A percentile compares a stretch with the other conserved stretches of the same genome.
These are phyloP conservation scores for Aethina tumida DNA, from an alignment of 1,140 invertebrate species.

Conservation along the genomic window DNA sequence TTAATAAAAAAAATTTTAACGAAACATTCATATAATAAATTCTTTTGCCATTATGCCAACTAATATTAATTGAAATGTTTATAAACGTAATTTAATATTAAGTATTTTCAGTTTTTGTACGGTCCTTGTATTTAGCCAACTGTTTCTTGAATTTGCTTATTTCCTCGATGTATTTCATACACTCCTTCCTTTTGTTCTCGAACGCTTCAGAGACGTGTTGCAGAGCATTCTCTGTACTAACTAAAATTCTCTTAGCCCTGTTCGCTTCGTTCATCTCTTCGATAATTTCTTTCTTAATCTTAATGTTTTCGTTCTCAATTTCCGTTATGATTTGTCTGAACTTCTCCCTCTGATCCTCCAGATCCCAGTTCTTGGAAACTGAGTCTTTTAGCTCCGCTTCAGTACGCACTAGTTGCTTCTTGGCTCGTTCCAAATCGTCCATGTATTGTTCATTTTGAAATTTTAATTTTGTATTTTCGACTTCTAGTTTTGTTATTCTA, in stretches of 20 bases:
- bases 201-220: slow-evolving; percentile 21
- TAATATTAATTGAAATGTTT: too few relatives aligned
- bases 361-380: slow-evolving; percentile 8
- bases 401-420: slow-evolving; percentile 9
- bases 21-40: too few relatives aligned
- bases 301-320: slow-evolving; percentile 18
- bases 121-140: too few relatives aligned
- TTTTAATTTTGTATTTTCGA: slow-evolving; percentile 19
- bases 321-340: slow-evolving; percentile 15
- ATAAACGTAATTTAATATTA: too few relatives aligned
- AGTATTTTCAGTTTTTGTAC: too few relatives aligned
- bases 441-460: slow-evolving; percentile 15
- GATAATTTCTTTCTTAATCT: slow-evolving; percentile 19
- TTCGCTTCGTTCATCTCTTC: slow-evolving; percentile 21
- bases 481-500: slow-evolving; percentile 16
- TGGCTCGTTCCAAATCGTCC: slow-evolving; percentile 14
- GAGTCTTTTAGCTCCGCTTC: slow-evolving; percentile 8
- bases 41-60: too few relatives aligned
- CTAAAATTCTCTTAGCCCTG: slow-evolving; percentile 16
- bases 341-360: slow-evolving; percentile 16
- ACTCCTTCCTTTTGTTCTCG: slow-evolving; percentile 19
- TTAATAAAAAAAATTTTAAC: too few relatives aligned
- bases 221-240: slow-evolving; percentile 18
- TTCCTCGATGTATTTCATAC: too few relatives aligned
- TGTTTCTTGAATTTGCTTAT: too few relatives aligned